Percentiles rank a stretch among this genome's conserved stretches.
Evolutionary conservation across 2,113 vertebrate genomes (phyloP).

Genomic region (Mus pahari): DNA sequence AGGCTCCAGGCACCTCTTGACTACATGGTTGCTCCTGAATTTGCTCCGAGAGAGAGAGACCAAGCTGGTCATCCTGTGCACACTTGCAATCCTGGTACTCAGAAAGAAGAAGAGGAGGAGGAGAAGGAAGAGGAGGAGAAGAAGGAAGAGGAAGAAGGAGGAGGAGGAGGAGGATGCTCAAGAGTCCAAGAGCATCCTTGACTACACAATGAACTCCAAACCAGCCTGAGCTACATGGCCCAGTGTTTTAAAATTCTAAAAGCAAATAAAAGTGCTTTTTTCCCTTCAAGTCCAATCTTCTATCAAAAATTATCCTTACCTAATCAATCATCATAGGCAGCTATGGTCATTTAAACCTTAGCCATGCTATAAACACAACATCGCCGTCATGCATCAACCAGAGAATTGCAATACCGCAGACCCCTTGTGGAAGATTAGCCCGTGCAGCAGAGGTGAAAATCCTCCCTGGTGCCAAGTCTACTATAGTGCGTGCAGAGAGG

Average conservation of each 20-base stretch:
- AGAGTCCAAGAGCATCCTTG: not conserved
- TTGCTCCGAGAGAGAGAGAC: not conserved
- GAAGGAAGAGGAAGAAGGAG: no score
- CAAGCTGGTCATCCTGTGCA: no score
- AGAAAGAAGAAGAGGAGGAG: not conserved
- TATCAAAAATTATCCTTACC: not conserved
- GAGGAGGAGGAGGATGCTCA: no score
- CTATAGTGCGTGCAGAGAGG: conserved; percentile 7
- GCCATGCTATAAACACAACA: not conserved
- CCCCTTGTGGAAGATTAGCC: conserved; percentile 53
- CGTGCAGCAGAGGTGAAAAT: conserved; percentile 27
- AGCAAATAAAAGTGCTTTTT: not conserved
- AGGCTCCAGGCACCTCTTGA: not conserved
- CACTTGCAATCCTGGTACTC: not conserved
- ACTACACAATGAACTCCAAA: not conserved
- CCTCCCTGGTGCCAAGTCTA: conserved; percentile 66
- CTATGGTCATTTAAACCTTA: not conserved
- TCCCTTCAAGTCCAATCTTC: not conserved
- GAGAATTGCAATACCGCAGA: not conserved
- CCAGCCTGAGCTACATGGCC: not conserved
- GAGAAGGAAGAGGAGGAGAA: no score
- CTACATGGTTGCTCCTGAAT: not conserved
- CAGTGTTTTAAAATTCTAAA: not conserved
- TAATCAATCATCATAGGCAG: not conserved
- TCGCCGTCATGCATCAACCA: not conserved